These are phyloP conservation scores for Hoplostethus mediterraneus DNA, from an alignment of 2,797 vertebrate species.

Conservation along the genomic window DNA sequence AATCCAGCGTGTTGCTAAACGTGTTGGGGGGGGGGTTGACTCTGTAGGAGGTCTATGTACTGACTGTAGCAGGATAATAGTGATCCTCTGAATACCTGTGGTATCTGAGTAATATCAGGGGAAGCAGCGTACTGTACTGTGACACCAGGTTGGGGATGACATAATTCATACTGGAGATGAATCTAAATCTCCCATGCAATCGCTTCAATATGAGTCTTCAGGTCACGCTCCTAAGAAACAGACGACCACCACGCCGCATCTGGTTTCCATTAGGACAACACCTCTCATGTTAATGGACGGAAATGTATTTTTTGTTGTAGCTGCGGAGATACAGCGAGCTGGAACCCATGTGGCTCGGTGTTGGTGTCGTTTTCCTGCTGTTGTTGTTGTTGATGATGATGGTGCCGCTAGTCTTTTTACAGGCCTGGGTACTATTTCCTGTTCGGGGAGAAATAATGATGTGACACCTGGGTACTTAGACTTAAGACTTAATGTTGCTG, in stretches of 20 bases:
- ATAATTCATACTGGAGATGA: constrained; percentile 39
- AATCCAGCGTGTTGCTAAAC: constrained; percentile 1
- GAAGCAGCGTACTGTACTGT: constrained; percentile 30
- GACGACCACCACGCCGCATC: constrained; percentile 67
- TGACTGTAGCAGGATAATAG: constrained; percentile 1
- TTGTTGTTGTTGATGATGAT: constrained; percentile 39
- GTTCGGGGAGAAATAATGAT: constrained; percentile 37
- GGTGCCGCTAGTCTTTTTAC: constrained; percentile 31
- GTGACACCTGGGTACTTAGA: constrained; percentile 48
- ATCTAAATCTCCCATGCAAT: constrained; percentile 35
- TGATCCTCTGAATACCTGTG: constrained; percentile 32
- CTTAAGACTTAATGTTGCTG: constrained; percentile 5
- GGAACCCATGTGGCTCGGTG: constrained; percentile 42
- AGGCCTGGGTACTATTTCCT: constrained; percentile 18
- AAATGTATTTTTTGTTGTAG: constrained; percentile 59
- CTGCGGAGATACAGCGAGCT: constrained; percentile 52
- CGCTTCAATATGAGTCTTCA: constrained; percentile 41
- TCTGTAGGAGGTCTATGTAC: constrained; percentile 35
- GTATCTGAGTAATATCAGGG: constrained; percentile 22
- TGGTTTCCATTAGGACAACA: constrained; percentile 74
- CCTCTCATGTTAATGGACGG: constrained; percentile 70
- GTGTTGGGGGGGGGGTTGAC: constrained; percentile 10
- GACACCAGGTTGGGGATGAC: constrained; percentile 24
- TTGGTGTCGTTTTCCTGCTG: constrained; percentile 27
- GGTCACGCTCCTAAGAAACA: constrained; percentile 49